Evolutionary conservation across 2,113 vertebrate genomes (phyloP).

Genomic region (Ondatra zibethicus): DNA sequence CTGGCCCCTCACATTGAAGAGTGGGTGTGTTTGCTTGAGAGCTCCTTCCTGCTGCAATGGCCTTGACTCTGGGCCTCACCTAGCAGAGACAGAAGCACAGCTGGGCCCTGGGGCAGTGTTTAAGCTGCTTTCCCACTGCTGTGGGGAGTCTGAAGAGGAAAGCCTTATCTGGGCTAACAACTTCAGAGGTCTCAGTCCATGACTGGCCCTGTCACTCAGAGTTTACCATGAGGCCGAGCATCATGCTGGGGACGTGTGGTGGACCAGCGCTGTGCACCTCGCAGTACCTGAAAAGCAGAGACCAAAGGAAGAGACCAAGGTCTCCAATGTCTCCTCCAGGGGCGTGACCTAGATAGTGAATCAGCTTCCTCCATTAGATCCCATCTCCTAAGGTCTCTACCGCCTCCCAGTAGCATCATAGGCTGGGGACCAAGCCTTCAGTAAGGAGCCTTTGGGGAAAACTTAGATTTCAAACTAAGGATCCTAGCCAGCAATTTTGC

Average conservation of each 20-base stretch:
- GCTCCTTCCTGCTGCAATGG: not conserved
- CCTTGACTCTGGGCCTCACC: not conserved
- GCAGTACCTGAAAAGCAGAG: not conserved
- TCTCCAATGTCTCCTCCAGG: not conserved
- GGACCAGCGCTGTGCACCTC: not conserved
- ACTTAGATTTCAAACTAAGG: not conserved
- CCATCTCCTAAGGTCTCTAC: not conserved
- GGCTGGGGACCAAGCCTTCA: not conserved
- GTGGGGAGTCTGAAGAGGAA: not conserved
- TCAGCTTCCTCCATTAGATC: not conserved
- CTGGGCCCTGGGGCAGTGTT: not conserved
- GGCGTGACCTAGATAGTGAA: not conserved
- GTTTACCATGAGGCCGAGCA: too few relatives aligned
- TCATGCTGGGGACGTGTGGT: too few relatives aligned
- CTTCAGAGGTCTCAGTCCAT: not conserved
- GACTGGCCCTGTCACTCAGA: not conserved
- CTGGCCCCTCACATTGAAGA: not conserved
- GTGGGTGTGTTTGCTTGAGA: not conserved
- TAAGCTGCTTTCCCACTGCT: not conserved
- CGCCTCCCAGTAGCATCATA: not conserved
- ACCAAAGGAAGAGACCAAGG: not conserved
- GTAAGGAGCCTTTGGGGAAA: not conserved
- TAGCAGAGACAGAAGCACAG: not conserved
- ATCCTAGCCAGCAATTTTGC: not conserved
- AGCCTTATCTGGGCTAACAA: not conserved